Conservation (phyloP, 2,888 invertebrate genomes). For the Lagria hirta region DNA sequence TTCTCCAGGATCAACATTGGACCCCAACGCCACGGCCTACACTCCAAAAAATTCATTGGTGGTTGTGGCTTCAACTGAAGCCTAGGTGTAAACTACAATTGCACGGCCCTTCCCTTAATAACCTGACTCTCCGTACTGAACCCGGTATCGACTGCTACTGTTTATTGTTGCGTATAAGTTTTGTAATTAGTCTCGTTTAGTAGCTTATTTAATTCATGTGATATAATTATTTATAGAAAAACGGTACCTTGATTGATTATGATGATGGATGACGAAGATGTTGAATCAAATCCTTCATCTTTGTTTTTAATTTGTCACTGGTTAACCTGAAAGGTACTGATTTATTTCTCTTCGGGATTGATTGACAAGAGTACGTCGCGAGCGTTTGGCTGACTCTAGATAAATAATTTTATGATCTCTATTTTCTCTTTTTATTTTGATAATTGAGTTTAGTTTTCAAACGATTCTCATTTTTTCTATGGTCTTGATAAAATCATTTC, state of each 20-base stretch:
- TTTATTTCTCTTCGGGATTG: too few relatives aligned
- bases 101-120: constrained; percentile 12
- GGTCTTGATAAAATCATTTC: constrained; percentile 4
- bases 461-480: constrained; percentile 6
- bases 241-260: constrained; percentile 38
- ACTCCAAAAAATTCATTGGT: constrained; percentile 75
- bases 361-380: too few relatives aligned
- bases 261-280: too few relatives aligned
- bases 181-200: constrained; percentile 43
- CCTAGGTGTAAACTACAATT: too few relatives aligned
- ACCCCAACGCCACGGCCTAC: constrained; percentile 90
- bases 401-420: constrained; percentile 46
- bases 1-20: constrained; percentile 61
- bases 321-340: constrained; percentile 48
- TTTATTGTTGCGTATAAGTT: constrained; percentile 35
- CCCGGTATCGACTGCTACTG: constrained; percentile 32
- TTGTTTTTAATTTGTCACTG: constrained; percentile 27
- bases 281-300: constrained; percentile 33
- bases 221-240: constrained; percentile 48
- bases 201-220: constrained; percentile 51
- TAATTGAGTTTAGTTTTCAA: constrained; percentile 9
- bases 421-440: constrained; percentile 15
- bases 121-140: constrained; percentile 20
- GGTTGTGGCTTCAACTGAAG: constrained; percentile 61
- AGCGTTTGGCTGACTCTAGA: constrained; percentile 43